Base-by-base conservation (phyloP, 2,113 vertebrate genomes). In the Bothrops jararaca region DNA sequence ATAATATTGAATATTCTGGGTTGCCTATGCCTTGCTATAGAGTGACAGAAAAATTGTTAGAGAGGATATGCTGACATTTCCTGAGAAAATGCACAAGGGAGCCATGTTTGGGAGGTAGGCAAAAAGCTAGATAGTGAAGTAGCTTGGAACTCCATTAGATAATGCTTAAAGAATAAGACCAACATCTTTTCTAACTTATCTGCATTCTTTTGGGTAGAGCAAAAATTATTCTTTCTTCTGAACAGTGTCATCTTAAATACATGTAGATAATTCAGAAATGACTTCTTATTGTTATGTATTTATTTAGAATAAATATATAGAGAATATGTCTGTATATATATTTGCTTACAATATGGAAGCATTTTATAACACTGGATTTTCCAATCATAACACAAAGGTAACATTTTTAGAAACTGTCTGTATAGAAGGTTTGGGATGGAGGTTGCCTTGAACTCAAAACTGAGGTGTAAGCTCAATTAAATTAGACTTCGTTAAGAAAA, bases 61-160 rank as follows among this genome's bases (percentile, higher is more conserved):
- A 92, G 52, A 91, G 10, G 60, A 69, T 45, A 88, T 93, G 90
- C 87, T 91, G 45, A 87, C 64, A 80, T 93, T 89, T 57, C 9
- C 53, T 56, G 39, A 69, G 69, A 23, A 94, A 92, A 90, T 34
- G 58, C 34, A 53, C 54, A 88, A 93, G 60, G 86, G 74, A 53
- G 39, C 64, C 23, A 29, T 24, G 85, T 60, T 88, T 4, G n/a
- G 45, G 85, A 60, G 39, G 50, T 57, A 69, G 2, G 3, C 85
- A 91, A 88, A 86, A 87, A 90, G 20, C 57, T 93, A 13, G 57
- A 24, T 93, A 0, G 45, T 85, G 90, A 9, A 60, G 56, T 91
- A 2, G 5, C 87, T 22, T 3, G 13, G 53, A 13, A 12, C 20
- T 23, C n/a, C 88, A 60, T 0, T 53, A 8, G 60, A 53, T 88